phyloP scores from a whole-genome alignment of 2,797 vertebrate species.

The Agapornis canus region DNA sequence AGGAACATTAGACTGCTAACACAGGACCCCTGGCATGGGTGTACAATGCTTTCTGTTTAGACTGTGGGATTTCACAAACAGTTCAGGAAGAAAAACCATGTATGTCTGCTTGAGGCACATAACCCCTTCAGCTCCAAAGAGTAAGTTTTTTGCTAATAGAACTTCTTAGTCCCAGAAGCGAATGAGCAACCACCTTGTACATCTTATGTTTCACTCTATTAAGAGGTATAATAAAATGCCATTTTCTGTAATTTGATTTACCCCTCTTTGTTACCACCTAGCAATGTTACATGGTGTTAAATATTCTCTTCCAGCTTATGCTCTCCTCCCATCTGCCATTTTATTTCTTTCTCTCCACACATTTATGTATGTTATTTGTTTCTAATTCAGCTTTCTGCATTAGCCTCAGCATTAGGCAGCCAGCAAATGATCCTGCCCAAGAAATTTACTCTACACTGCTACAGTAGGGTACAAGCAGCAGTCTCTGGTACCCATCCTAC shows the following conservation, averaged over 20 bases:
- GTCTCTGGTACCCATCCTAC: neutral
- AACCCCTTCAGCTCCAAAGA: neutral
- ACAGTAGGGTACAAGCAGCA: neutral
- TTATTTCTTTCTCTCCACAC: neutral
- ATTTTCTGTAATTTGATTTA: neutral
- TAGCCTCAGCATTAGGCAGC: neutral
- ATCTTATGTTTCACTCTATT: neutral
- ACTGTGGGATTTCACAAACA: neutral
- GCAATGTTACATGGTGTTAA: neutral
- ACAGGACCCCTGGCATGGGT: accelerated
- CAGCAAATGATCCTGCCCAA: neutral
- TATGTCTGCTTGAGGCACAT: neutral
- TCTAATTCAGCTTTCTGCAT: neutral
- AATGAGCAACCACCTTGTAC: neutral
- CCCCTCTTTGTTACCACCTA: neutral
- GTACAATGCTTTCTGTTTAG: neutral
- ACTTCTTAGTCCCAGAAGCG: neutral
- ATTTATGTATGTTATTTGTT: neutral
- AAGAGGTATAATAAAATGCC: neutral
- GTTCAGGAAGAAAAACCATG: neutral
- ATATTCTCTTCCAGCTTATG: neutral
- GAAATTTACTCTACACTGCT: accelerated
- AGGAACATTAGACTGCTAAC: neutral
- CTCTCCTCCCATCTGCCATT: neutral
- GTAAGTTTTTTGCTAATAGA: neutral